Percentiles rank a stretch among this genome's conserved stretches.
Conservation (phyloP, 1,140 invertebrate genomes). For the Brachionus plicatilis region DNA sequence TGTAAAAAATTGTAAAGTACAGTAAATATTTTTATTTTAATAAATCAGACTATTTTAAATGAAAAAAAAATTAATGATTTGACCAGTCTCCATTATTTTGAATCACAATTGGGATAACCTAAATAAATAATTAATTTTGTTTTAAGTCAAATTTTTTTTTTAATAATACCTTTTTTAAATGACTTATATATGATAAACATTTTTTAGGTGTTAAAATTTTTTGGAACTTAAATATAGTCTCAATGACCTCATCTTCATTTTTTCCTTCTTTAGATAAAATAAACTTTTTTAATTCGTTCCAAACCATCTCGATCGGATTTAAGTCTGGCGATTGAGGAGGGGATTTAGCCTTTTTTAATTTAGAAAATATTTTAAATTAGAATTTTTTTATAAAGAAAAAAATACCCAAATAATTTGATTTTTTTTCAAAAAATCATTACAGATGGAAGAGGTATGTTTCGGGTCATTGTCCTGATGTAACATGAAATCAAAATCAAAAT, state of each 20-base stretch:
- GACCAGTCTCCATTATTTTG: background rate
- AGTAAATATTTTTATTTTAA: no score
- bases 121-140: background rate
- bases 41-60: no score
- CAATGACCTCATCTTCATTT: background rate
- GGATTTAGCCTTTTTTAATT: background rate
- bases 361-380: background rate
- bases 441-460: background rate
- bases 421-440: background rate
- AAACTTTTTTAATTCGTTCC: background rate
- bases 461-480: background rate
- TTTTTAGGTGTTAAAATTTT: background rate
- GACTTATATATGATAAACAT: background rate
- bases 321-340: background rate
- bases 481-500: background rate
- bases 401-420: background rate
- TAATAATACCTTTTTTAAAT: background rate
- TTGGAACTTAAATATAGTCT: background rate
- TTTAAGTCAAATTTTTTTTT: background rate
- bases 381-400: background rate
- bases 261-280: background rate
- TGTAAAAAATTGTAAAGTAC: no score
- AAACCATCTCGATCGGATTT: background rate
- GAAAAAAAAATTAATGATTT: background rate
- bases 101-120: background rate